Evolutionary conservation across 30 jellyfish, hydroid and myxozoan genomes (phyloP).

Genomic region (Hydractinia symbiolongicarpus): DNA sequence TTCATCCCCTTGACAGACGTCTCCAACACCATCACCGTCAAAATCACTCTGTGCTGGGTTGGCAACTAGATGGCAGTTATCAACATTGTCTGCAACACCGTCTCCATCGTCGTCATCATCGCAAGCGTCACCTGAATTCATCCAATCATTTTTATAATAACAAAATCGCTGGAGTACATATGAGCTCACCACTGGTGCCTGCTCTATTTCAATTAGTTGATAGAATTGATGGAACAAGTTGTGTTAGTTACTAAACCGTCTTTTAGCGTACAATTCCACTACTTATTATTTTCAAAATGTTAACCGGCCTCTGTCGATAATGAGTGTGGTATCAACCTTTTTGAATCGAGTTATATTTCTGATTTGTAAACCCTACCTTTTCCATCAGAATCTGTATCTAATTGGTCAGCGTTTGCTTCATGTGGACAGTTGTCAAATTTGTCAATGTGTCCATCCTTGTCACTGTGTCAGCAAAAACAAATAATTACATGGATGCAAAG

Average conservation of each 20-base stretch:
- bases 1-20: constrained; percentile 55
- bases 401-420: constrained; percentile 63
- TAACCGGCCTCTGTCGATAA: too few species aligned
- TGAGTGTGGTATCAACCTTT: neutral
- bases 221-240: too few species aligned
- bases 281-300: too few species aligned
- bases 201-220: too few species aligned
- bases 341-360: neutral
- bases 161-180: too few species aligned
- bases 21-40: constrained; percentile 75
- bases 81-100: constrained; percentile 58
- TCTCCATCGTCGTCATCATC: constrained; percentile 84
- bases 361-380: constrained; percentile 40
- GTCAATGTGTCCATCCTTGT: constrained; percentile 57
- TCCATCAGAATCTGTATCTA: constrained; percentile 83
- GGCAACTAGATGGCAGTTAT: constrained; percentile 71
- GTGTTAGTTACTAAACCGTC: too few species aligned
- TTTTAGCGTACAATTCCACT: too few species aligned
- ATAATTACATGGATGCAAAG: too few species aligned
- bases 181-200: too few species aligned
- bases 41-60: constrained; percentile 49
- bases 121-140: constrained; percentile 59
- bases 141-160: too few species aligned
- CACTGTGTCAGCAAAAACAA: constrained; percentile 35
- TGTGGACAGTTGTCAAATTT: constrained; percentile 72